These are phyloP conservation scores for Drosophila niveifrons DNA, from an alignment of 2,888 invertebrate genomes.

Conservation along the genomic window DNA sequence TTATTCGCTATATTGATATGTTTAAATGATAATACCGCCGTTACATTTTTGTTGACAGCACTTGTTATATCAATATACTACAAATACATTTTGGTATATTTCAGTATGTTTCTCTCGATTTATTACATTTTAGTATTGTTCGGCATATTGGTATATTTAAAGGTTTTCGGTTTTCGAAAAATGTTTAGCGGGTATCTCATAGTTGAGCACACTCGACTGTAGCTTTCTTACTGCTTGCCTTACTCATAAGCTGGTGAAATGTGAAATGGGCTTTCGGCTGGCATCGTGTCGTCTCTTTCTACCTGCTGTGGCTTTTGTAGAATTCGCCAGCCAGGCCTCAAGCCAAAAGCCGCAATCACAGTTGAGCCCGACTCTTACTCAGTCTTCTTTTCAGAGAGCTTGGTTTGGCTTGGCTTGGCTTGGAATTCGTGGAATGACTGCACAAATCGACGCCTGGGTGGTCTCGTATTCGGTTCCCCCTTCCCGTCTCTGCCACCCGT, in stretches of 20 bases:
- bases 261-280: constrained; percentile 60
- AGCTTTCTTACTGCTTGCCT: constrained; percentile 17
- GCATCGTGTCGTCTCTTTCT: constrained; percentile 1
- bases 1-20: too few species aligned
- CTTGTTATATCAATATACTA: too few species aligned
- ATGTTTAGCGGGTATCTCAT: too few species aligned
- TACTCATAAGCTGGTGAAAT: constrained; percentile 70
- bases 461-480: constrained; percentile 37
- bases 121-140: too few species aligned
- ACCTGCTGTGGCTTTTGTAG: constrained; percentile 32
- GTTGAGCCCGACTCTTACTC: constrained; percentile 19
- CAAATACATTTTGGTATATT: too few species aligned
- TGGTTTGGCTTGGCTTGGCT: constrained; percentile 60
- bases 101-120: too few species aligned
- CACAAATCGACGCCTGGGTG: constrained; percentile 77
- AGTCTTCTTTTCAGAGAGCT: constrained; percentile 43
- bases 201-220: too few species aligned
- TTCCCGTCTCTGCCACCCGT: neutral
- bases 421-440: constrained; percentile 80
- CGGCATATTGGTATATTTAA: too few species aligned
- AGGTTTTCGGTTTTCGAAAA: too few species aligned
- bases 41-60: too few species aligned
- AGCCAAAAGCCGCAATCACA: constrained; percentile 54
- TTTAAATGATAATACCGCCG: too few species aligned
- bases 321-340: constrained; percentile 57